Conservation (phyloP, 2,113 vertebrate species). For the Dasyprocta punctata region DNA sequence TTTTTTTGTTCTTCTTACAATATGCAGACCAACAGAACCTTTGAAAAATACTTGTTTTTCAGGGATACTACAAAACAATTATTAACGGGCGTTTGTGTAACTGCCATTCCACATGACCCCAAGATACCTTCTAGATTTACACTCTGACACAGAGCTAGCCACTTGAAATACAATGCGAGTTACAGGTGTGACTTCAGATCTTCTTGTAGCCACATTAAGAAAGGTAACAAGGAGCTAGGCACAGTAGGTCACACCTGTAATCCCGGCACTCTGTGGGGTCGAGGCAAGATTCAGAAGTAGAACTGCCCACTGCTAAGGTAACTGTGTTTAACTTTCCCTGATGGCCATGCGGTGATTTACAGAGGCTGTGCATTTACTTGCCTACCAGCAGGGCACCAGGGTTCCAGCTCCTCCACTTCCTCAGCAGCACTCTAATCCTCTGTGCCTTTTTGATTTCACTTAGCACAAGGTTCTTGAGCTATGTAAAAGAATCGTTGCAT, state of each 20-base stretch:
- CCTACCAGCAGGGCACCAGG: too few relatives aligned
- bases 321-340: not conserved
- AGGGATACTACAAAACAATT: not conserved
- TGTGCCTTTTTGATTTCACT: not conserved
- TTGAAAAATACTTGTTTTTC: constrained; percentile 36
- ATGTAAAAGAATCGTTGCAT: accelerated
- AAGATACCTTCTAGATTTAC: not conserved
- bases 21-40: not conserved
- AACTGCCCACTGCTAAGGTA: not conserved
- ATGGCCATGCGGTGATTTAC: accelerated
- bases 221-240: not conserved
- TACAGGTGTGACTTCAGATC: not conserved
- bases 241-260: not conserved
- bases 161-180: not conserved
- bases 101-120: not conserved
- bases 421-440: not conserved
- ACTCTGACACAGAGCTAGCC: not conserved
- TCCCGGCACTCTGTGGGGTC: not conserved
- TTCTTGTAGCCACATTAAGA: not conserved
- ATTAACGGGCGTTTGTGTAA: not conserved
- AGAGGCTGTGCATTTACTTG: accelerated
- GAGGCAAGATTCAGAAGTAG: not conserved
- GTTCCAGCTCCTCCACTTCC: not conserved
- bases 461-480: not conserved
- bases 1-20: not conserved